A percentile compares a stretch with the other conserved stretches of the same genome.
Conservation (phyloP, 2,797 vertebrate genomes). For the Anolis apletophallus region DNA sequence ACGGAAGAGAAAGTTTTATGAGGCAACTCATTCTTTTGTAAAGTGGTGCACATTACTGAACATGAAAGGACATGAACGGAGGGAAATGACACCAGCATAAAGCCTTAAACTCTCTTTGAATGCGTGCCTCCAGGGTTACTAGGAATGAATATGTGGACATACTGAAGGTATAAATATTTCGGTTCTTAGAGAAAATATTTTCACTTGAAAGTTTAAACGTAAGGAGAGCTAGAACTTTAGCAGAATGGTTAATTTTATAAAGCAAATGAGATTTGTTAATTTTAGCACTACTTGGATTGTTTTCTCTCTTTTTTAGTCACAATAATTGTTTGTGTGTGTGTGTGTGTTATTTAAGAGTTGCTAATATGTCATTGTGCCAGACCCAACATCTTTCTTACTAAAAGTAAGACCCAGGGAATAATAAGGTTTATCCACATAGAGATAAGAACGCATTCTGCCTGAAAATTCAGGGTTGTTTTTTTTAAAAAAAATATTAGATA, state of each 20-base stretch:
- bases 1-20: constrained; percentile 14
- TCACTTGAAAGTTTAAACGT: constrained; percentile 12
- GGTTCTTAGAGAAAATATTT: neutral
- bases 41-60: constrained; percentile 20
- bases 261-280: neutral
- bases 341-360: neutral
- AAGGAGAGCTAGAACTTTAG: constrained; percentile 4
- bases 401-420: neutral
- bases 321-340: neutral
- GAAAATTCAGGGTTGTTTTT: neutral
- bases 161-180: constrained; percentile 12
- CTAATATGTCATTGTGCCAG: neutral
- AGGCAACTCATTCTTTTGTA: constrained; percentile 22
- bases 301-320: neutral
- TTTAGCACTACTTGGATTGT: neutral
- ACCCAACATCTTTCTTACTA: neutral
- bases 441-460: neutral
- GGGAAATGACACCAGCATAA: neutral
- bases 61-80: neutral
- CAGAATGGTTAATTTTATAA: neutral
- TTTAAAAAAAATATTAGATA: too few species aligned
- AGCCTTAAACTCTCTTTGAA: neutral
- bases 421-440: neutral
- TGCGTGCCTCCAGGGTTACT: neutral
- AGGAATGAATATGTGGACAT: neutral